phyloP scores from a whole-genome alignment of 2,888 invertebrate species.

The Unio pictorum region DNA sequence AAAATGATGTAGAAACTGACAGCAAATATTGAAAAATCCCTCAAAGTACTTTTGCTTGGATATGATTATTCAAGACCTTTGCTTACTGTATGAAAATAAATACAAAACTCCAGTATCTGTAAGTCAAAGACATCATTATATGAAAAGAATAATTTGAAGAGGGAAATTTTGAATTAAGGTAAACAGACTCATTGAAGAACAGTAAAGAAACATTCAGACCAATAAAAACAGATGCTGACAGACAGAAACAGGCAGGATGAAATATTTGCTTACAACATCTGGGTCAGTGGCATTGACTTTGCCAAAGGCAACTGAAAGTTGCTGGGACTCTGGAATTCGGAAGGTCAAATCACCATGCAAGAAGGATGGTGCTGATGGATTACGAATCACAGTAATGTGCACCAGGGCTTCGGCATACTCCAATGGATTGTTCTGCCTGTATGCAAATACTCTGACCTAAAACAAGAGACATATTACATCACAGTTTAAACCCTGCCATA shows the following conservation, averaged over 20 bases:
- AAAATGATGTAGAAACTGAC: too few species aligned
- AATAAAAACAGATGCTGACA: neutral
- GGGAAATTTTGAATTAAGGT: too few species aligned
- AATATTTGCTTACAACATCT: constrained; percentile 48
- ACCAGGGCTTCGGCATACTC: constrained; percentile 36
- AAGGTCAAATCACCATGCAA: constrained; percentile 30
- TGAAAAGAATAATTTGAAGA: too few species aligned
- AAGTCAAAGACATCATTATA: too few species aligned
- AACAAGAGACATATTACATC: constrained; percentile 2
- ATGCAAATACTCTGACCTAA: constrained; percentile 33
- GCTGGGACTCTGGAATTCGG: constrained; percentile 49
- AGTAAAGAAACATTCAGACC: neutral
- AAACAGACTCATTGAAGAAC: neutral
- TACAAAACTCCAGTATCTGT: too few species aligned
- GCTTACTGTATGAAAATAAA: too few species aligned
- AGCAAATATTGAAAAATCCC: too few species aligned
- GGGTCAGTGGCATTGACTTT: constrained; percentile 58
- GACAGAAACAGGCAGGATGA: neutral
- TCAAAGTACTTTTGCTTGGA: too few species aligned
- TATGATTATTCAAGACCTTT: too few species aligned
- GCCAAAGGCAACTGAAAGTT: constrained; percentile 44
- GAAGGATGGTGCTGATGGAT: constrained; percentile 55
- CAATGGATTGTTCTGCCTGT: constrained; percentile 22
- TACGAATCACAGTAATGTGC: constrained; percentile 49
- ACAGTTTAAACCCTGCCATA: neutral